phyloP scores from a whole-genome alignment of 1,140 invertebrate species.

The Listronotus oregonensis region DNA sequence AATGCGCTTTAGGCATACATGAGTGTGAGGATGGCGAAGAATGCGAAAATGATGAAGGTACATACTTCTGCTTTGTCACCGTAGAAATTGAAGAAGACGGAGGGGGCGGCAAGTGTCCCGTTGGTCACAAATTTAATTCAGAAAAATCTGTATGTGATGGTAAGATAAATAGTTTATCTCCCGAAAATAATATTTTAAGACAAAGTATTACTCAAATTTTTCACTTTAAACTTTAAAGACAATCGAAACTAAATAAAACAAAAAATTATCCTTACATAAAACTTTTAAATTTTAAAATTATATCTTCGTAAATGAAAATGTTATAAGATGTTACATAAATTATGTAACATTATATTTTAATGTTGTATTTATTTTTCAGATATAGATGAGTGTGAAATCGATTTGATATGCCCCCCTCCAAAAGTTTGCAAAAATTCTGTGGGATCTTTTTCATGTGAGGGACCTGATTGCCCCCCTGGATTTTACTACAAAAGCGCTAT shows the following conservation, averaged over 20 bases:
- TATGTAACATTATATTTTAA: no score
- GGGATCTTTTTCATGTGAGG: conserved; percentile 69
- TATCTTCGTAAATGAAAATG: no score
- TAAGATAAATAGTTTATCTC: conserved; percentile 43
- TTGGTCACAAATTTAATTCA: conserved; percentile 67
- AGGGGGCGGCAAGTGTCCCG: conserved; percentile 59
- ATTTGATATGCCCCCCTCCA: conserved; percentile 58
- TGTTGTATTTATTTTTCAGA: conserved; percentile 57
- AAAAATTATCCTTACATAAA: no score
- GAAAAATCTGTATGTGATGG: conserved; percentile 70
- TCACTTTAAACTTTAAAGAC: no score
- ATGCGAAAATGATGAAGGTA: conserved; percentile 51
- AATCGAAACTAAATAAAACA: no score
- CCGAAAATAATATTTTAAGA: no score
- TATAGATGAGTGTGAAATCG: conserved; percentile 68
- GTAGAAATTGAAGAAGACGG: conserved; percentile 38
- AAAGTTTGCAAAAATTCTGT: conserved; percentile 69
- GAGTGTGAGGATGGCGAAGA: conserved; percentile 58
- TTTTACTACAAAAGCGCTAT: conserved; percentile 61
- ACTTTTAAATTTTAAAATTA: no score
- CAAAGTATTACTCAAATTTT: no score
- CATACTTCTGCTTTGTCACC: conserved; percentile 45
- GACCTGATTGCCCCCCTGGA: conserved; percentile 65
- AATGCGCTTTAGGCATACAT: conserved; percentile 68
- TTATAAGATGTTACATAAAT: no score